Base-by-base conservation (phyloP, 2,797 vertebrate genomes). In the Rhyacichthys aspro region DNA sequence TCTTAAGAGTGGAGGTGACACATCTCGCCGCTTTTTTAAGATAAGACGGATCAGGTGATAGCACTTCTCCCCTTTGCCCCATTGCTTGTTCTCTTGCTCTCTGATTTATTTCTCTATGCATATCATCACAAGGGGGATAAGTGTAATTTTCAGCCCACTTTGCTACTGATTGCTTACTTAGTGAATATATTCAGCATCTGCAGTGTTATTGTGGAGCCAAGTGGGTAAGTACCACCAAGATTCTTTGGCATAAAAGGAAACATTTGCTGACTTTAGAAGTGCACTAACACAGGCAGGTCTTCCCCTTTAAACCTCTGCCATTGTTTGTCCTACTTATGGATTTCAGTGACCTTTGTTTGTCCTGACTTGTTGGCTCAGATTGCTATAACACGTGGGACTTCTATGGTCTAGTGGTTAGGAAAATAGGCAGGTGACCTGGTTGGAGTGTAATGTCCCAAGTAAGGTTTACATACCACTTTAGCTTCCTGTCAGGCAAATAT, bases 121-220 rank as follows among this genome's bases (percentile, higher is more conserved):
- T 86, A 86, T 91, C 83, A 89, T 92, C 90, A 84, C 48, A 47
- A 46, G 71, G 70, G 82, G 78, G 78, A 80, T 85, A 82, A 78
- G 86, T 80, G 79, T 87, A 82, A 88, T 90, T 92, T 90, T 87
- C 82, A 74, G 67, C 72, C 82, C 82, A 84, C 84, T 87, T 90
- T 85, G 78, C 79, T 50, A 67, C 79, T 92, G 90, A 92, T 90
- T 93, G 87, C 90, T 89, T 85, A 87, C 90, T 91, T 86, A 88
- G 88, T 82, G 84, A 89, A 85, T 74, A 84, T 86, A 86, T 88
- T 89, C 86, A 86, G 85, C 83, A 79, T 88, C 82, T 85, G 74
- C 83, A 64, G 59, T 74, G 78, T 88, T 86, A 81, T 85, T 84
- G 78, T 87, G 61, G 57, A 81, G 70, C 79, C 78, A 76, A 86